These are phyloP conservation scores for Tichodroma muraria DNA, from an alignment of 2,113 vertebrate species.

Conservation along the genomic window DNA sequence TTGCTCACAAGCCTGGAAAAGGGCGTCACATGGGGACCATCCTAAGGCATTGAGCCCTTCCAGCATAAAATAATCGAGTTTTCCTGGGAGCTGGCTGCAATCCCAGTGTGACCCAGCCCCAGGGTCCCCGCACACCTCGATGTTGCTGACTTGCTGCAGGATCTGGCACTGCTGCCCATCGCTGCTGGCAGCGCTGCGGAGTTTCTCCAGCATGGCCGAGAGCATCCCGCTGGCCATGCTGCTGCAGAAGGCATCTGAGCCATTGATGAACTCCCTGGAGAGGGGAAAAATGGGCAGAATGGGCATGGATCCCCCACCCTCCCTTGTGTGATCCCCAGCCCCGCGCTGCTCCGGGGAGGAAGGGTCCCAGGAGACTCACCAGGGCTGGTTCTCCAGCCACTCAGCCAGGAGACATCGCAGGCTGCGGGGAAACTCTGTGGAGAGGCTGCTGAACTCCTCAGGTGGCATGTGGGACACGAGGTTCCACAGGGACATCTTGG, in stretches of 20 bases:
- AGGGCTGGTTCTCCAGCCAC: constrained; percentile 77
- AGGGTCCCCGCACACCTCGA: constrained; percentile 52
- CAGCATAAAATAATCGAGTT: background rate
- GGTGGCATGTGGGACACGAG: constrained; percentile 64
- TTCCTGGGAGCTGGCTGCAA: accelerated
- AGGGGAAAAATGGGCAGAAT: background rate
- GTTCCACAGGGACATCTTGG: constrained; percentile 72
- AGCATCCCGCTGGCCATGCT: constrained; percentile 57
- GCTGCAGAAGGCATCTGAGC: constrained; percentile 66
- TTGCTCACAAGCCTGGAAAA: background rate
- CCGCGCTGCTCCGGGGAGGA: accelerated
- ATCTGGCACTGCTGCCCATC: constrained; percentile 53
- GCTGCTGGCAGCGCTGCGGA: constrained; percentile 8
- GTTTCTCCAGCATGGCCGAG: constrained; percentile 64
- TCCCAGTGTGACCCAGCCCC: accelerated
- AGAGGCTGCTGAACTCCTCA: constrained; percentile 61
- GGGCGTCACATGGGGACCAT: accelerated
- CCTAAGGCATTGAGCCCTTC: accelerated
- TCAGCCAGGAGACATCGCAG: constrained; percentile 70
- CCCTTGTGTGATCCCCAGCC: background rate
- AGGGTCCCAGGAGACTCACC: constrained; percentile 48
- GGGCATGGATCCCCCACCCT: background rate
- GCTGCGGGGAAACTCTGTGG: constrained; percentile 61
- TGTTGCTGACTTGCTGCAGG: constrained; percentile 57
- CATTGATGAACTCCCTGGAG: constrained; percentile 72